These are phyloP conservation scores for Fregata magnificens DNA, from an alignment of 2,113 vertebrate genomes.

Conservation along the genomic window DNA sequence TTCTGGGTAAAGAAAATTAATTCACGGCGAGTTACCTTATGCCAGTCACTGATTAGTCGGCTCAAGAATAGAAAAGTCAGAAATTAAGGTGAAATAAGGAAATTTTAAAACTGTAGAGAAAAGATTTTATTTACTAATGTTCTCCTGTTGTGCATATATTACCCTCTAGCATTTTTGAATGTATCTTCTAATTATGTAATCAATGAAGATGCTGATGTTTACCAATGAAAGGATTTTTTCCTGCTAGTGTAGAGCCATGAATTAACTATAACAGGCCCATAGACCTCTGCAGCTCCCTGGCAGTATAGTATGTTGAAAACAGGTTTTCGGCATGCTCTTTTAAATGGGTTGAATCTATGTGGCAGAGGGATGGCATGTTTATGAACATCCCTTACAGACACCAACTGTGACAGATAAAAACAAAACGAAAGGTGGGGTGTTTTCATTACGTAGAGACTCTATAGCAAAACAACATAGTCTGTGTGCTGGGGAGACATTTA, in stretches of 20 bases:
- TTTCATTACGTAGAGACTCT: not conserved
- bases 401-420: not conserved
- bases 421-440: not conserved
- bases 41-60: not conserved
- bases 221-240: not conserved
- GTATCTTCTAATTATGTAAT: conserved; percentile 44
- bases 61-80: not conserved
- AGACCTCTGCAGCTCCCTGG: not conserved
- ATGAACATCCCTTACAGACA: not conserved
- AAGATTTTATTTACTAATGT: conserved; percentile 17
- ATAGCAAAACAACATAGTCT: not conserved
- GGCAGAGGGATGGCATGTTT: not conserved
- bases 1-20: not conserved
- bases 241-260: not conserved
- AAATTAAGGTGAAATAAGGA: conserved; percentile 25
- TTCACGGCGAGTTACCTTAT: not conserved
- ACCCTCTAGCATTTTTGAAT: conserved; percentile 13
- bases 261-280: not conserved
- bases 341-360: not conserved
- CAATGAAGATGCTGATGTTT: conserved; percentile 38
- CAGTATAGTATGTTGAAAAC: not conserved
- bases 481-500: not conserved
- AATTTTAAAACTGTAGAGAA: conserved; percentile 6
- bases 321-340: not conserved
- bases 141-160: conserved; percentile 36